phyloP scores from a whole-genome alignment of 2,888 invertebrate species.

The Tuta absoluta region DNA sequence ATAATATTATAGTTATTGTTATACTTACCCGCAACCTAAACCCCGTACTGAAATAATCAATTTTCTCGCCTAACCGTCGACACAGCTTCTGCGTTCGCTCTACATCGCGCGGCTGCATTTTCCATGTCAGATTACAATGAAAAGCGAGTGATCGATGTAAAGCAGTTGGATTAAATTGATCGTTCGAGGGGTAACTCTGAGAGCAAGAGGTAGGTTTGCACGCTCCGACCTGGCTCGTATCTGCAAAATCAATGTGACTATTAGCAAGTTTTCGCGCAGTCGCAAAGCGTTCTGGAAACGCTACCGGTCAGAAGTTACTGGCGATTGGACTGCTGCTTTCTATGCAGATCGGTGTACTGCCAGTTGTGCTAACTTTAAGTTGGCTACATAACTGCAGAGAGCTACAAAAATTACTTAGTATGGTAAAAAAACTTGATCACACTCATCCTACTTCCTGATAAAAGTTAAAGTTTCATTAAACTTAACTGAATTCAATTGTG shows the following conservation, averaged over 20 bases:
- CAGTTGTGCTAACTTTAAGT: background rate
- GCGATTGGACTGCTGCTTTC: constrained; percentile 41
- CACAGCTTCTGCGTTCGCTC: background rate
- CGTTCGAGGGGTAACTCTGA: constrained; percentile 46
- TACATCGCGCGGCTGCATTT: constrained; percentile 52
- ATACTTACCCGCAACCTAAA: constrained; percentile 63
- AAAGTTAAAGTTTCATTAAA: no score
- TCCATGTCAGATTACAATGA: constrained; percentile 34
- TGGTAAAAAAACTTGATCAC: no score
- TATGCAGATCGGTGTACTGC: constrained; percentile 47
- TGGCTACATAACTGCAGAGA: background rate
- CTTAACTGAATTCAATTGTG: no score
- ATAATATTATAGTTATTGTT: constrained; percentile 73
- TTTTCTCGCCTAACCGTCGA: constrained; percentile 32
- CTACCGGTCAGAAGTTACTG: constrained; percentile 68
- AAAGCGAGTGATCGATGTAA: constrained; percentile 45
- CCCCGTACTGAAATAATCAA: constrained; percentile 40
- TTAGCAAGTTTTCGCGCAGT: constrained; percentile 81
- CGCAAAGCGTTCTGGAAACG: constrained; percentile 68
- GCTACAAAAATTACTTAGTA: no score
- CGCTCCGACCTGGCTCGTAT: constrained; percentile 79
- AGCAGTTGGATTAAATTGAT: constrained; percentile 41
- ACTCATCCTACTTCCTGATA: no score
- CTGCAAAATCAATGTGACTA: constrained; percentile 81
- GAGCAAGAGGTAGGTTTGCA: constrained; percentile 69